Base-by-base conservation (phyloP, 2,113 vertebrate species). In the Mastomys natalensis region DNA sequence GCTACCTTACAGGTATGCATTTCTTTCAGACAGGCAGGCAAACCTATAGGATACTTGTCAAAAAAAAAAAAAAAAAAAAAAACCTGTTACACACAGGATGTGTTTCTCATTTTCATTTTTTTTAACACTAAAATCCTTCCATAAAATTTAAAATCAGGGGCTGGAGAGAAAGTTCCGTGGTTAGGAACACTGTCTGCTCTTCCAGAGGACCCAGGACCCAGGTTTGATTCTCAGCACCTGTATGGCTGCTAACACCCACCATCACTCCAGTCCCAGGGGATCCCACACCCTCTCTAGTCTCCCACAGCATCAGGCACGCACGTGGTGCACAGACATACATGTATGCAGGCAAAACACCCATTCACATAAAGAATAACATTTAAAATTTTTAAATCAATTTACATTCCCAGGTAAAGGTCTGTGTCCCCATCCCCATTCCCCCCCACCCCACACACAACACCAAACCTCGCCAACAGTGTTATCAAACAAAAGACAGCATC, bases 111-210 rank as follows among this genome's bases (percentile, higher is more conserved):
- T 58, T 64, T 48, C 31, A 62, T 70, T 17, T 70, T 37, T 51
- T 51, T 51, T 51, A 8, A 51, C 5, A 26, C 51, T 58, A 55
- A 87, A 77, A 12, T 76, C 31, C 40, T 64, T 74, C 7, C 13
- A 62, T 2, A 88, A 51, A 45, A 70, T 29, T 94, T 64, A 58
- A 93, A 93, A 58, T 87, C 77, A 48, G 66, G 60, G 81, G 82
- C 82, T 64, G 26, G 40, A 64, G 26, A 85, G 81, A 45, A 43
- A 29, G 9, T 19, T 45, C 58, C 31, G 10, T 64, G 40, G 40
- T 31, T 85, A 85, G 43, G 26, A 45, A 64, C n/a, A 64, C 82
- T 45, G n/a, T 29, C 81, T 29, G 81, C n/a, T 62, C 24, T 64
- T 64, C 58, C 81, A 45, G 60, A 85, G 29, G 58, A 62, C 13